These are phyloP conservation scores for Crossaster papposus DNA, from an alignment of 53 echinoderm and acorn worm genomes.

Conservation along the genomic window DNA sequence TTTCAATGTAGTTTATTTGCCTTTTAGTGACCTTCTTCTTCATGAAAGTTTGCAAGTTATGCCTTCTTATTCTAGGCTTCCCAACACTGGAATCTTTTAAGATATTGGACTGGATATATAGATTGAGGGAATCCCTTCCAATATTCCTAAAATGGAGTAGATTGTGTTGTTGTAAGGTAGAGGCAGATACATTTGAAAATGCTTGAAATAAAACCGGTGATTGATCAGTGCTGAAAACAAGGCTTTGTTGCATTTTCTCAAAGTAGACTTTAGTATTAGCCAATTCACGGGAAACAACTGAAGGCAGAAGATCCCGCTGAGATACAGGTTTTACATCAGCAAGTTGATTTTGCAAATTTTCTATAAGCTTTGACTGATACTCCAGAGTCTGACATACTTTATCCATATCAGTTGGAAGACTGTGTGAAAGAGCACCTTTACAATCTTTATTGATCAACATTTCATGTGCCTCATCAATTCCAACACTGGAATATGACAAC, in stretches of 20 bases:
- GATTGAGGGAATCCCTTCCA: conserved; percentile 19
- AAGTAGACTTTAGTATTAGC: conserved; percentile 26
- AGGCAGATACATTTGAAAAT: conserved; percentile 15
- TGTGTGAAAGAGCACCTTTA: conserved; percentile 22
- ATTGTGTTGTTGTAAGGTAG: conserved; percentile 18
- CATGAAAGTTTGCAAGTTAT: conserved; percentile 37
- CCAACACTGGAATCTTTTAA: conserved; percentile 35
- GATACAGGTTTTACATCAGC: background rate
- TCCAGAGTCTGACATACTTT: conserved; percentile 10
- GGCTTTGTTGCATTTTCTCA: conserved; percentile 6
- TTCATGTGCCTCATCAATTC: conserved; percentile 54
- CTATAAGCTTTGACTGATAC: conserved; percentile 17
- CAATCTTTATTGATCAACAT: conserved; percentile 57
- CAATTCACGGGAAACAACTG: conserved; percentile 44
- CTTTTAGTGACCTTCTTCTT: conserved; percentile 5
- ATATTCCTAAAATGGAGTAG: conserved; percentile 20
- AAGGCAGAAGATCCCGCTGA: conserved; percentile 14
- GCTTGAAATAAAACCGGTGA: background rate
- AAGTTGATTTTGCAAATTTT: conserved; percentile 35
- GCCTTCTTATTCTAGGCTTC: conserved; percentile 26
- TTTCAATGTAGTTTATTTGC: conserved; percentile 21
- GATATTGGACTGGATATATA: conserved; percentile 18
- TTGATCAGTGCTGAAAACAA: conserved; percentile 43
- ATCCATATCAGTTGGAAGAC: conserved; percentile 49
- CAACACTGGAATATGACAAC: conserved; percentile 37